Base-by-base conservation (phyloP, 1,140 invertebrate genomes). In the Rhagoletis pomonella region DNA sequence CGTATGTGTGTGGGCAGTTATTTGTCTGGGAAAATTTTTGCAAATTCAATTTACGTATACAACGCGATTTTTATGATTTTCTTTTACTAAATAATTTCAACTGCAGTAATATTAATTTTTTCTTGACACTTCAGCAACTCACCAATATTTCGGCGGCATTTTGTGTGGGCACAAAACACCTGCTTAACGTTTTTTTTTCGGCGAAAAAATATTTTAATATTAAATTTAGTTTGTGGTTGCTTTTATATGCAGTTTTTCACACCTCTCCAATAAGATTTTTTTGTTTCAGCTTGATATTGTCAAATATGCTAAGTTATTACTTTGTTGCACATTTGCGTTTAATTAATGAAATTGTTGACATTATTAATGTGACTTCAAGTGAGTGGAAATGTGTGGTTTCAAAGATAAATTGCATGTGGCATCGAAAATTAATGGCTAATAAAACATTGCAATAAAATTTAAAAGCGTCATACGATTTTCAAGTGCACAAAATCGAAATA, bases 1-100 rank as follows among this genome's bases (percentile, higher is more conserved):
- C 73, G 42, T 29, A 19, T 58, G 47, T 50, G 69, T 81, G 73
- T 81, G 73, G 73, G 73, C 73, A n/a, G 73, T 81, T 81, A 81
- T 81, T 81, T 81, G 47, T 81, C 73, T 81, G 73, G 73, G 73
- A 81, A 81, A 77, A 81, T 81, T 81, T 81, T 81, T 17, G 73
- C 47, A 58, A 81, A 81, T 81, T 29, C 73, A 9, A 55, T 81
- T 81, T 81, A 81, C 44, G 47, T 19, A 55, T 50, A 29, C 73
- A 58, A 10, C 14, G 7, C 4, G 1, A 6, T n/a, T 58, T 81
- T 50, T 67, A 58, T 81, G 73, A 55, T 81, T n/a, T 81, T 81
- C 50, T 55, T 81, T 81, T 12, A 14, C 29, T 81, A 55, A 19
- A 55, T 81, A 81, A 81, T 3, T 19, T 58, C 17, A 55, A 81